Evolutionary conservation across 2,888 invertebrate genomes (phyloP).

Genomic region (Xanthorhoe spadicearia): DNA sequence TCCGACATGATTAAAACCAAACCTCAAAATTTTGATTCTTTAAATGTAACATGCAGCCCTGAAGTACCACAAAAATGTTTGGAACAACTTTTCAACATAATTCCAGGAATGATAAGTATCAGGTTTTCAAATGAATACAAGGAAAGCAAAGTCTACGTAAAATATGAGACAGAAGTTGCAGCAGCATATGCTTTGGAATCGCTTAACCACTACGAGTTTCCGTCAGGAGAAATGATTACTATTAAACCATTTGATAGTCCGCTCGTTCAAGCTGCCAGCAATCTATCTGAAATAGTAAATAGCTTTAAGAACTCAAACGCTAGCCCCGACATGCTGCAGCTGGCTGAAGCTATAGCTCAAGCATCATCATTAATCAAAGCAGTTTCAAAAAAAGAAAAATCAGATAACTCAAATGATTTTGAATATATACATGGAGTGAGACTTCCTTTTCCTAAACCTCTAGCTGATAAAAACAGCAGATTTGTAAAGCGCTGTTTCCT

Average conservation of each 20-base stretch:
- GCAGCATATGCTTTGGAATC: slow-evolving; percentile 90
- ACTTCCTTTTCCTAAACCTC: slow-evolving; percentile 89
- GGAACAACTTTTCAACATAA: slow-evolving; percentile 93
- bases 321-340: slow-evolving; percentile 84
- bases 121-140: slow-evolving; percentile 80
- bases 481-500: slow-evolving; percentile 89
- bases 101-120: slow-evolving; percentile 86
- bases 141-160: slow-evolving; percentile 70
- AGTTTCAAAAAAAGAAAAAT: slow-evolving; percentile 65
- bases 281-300: slow-evolving; percentile 69
- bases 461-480: slow-evolving; percentile 85
- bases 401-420: slow-evolving; percentile 52
- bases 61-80: slow-evolving; percentile 90
- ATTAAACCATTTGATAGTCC: slow-evolving; percentile 87
- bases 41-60: slow-evolving; percentile 90
- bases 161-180: slow-evolving; percentile 68
- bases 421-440: slow-evolving; percentile 85
- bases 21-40: slow-evolving; percentile 84
- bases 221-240: slow-evolving; percentile 92
- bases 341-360: slow-evolving; percentile 91
- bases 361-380: slow-evolving; percentile 90
- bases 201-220: slow-evolving; percentile 96
- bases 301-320: slow-evolving; percentile 70
- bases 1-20: slow-evolving; percentile 53
- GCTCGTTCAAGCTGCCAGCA: slow-evolving; percentile 68